These are phyloP conservation scores for Parnassius apollo DNA, from an alignment of 2,888 invertebrate genomes.

Conservation along the genomic window DNA sequence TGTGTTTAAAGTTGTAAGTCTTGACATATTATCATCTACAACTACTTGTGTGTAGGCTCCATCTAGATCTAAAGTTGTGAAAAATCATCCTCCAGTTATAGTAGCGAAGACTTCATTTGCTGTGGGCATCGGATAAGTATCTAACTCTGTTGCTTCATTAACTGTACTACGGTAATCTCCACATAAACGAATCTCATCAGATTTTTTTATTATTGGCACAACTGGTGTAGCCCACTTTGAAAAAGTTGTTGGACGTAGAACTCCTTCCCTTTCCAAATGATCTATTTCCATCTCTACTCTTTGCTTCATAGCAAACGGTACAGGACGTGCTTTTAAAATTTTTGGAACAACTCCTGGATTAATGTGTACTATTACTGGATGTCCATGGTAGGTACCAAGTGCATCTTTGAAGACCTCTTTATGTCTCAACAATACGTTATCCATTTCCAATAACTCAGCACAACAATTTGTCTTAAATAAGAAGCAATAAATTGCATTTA, in stretches of 20 bases:
- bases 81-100: slow-evolving; percentile 5
- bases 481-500: too few relatives aligned
- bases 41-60: slow-evolving; percentile 1
- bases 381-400: too few relatives aligned
- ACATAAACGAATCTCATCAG: slow-evolving; percentile 32
- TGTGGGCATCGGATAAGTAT: slow-evolving; percentile 34
- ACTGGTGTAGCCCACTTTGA: slow-evolving; percentile 40
- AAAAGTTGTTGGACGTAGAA: slow-evolving; percentile 16
- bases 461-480: too few relatives aligned
- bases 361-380: too few relatives aligned
- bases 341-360: slow-evolving; percentile 33
- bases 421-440: too few relatives aligned
- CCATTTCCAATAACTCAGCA: too few relatives aligned
- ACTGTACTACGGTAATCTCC: slow-evolving; percentile 34
- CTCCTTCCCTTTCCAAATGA: slow-evolving; percentile 19
- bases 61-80: slow-evolving; percentile 31
- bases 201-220: slow-evolving; percentile 35
- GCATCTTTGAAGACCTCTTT: too few relatives aligned
- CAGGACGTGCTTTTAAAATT: slow-evolving; percentile 34
- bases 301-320: slow-evolving; percentile 34
- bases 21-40: slow-evolving; percentile 30
- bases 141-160: slow-evolving; percentile 32
- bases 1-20: slow-evolving; percentile 35
- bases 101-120: slow-evolving; percentile 32
- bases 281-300: slow-evolving; percentile 33